Evolutionary conservation across 2,888 invertebrate genomes (phyloP).

Genomic region (Thalpophila matura): DNA sequence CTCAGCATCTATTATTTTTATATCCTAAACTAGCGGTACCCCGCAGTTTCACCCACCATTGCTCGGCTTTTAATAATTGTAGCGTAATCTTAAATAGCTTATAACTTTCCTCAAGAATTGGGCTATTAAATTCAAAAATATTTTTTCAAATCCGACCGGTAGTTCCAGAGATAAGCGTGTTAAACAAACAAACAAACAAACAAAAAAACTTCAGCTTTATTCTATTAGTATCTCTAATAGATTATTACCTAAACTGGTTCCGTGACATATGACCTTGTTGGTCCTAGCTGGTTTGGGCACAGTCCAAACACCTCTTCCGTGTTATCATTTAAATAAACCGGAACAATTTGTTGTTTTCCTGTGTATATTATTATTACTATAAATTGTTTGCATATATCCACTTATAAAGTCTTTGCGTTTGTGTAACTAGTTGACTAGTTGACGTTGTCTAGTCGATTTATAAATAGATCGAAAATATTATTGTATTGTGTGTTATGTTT

Average conservation of each 20-base stretch:
- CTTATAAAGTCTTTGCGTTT: not conserved
- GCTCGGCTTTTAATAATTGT: too few species aligned
- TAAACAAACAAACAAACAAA: too few species aligned
- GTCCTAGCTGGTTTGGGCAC: conserved; percentile 14
- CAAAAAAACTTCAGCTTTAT: too few species aligned
- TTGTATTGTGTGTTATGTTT: not conserved
- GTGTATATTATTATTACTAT: conserved; percentile 10
- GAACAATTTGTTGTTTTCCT: conserved; percentile 51
- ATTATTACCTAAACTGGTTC: conserved; percentile 24
- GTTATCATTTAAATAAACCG: conserved; percentile 41
- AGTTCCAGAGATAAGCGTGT: too few species aligned
- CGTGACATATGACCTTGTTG: conserved; percentile 38
- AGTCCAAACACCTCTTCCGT: conserved; percentile 49
- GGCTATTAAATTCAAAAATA: too few species aligned
- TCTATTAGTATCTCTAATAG: too few species aligned
- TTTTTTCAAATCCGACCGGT: too few species aligned
- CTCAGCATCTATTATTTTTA: too few species aligned
- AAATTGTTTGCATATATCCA: conserved; percentile 4
- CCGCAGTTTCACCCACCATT: too few species aligned
- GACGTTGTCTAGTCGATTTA: not conserved
- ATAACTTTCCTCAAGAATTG: too few species aligned
- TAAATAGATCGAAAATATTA: conserved; percentile 9
- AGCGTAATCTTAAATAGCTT: too few species aligned
- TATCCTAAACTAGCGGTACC: too few species aligned
- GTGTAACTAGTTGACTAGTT: not conserved